Evolutionary conservation across 92 coral and sea anemone species (phyloP).

Genomic region (Montipora capitata): DNA sequence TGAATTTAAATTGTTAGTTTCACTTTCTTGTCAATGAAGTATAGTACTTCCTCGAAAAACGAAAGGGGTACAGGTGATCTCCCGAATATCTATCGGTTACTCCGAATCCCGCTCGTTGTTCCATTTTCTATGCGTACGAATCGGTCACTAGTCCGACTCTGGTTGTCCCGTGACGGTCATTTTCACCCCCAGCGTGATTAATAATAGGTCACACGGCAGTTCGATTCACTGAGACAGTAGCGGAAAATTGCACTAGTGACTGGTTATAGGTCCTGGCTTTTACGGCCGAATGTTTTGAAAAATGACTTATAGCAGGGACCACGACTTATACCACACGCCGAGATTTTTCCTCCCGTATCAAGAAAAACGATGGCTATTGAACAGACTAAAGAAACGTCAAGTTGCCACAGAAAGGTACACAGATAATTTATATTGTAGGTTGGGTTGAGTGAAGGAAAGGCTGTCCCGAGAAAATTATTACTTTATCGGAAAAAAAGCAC

Average conservation of each 20-base stretch:
- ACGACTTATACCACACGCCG: neutral
- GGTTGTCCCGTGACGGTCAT: neutral
- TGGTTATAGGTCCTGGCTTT: neutral
- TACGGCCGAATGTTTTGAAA: neutral
- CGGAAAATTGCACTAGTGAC: neutral
- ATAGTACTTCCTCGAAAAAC: too few relatives aligned
- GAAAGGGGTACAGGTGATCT: too few relatives aligned
- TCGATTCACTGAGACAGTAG: neutral
- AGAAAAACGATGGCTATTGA: conserved; percentile 1
- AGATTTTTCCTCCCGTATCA: neutral
- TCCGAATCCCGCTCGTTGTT: too few relatives aligned
- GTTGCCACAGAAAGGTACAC: neutral
- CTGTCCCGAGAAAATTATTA: neutral
- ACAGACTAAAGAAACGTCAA: neutral
- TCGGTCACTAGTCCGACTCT: neutral
- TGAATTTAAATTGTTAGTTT: too few relatives aligned
- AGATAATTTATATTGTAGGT: neutral
- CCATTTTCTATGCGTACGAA: too few relatives aligned
- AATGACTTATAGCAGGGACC: neutral
- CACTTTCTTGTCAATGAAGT: too few relatives aligned
- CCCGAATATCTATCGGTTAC: too few relatives aligned
- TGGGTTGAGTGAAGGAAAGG: neutral
- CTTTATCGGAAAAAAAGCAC: neutral
- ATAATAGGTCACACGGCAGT: neutral
- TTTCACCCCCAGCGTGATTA: neutral